Conservation (phyloP, 2,888 invertebrate species). For the Diarsia rubi region DNA sequence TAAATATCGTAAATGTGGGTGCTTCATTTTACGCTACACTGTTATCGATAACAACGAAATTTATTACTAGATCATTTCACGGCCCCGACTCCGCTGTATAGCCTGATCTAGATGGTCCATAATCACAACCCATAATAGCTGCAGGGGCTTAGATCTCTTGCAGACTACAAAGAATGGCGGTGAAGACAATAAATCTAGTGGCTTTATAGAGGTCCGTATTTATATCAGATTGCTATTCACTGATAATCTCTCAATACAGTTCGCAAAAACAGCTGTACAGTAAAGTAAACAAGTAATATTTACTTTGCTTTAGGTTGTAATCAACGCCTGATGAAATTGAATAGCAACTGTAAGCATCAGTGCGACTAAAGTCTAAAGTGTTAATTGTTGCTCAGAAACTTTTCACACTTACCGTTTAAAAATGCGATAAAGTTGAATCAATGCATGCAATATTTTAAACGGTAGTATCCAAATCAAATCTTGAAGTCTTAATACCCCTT, state of each 20-base stretch:
- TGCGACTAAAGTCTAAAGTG: slow-evolving; percentile 5
- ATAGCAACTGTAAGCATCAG: slow-evolving; percentile 39
- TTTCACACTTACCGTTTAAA: not conserved
- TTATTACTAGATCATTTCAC: slow-evolving; percentile 59
- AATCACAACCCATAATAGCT: slow-evolving; percentile 54
- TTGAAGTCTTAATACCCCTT: not conserved
- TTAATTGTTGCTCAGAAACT: slow-evolving; percentile 30
- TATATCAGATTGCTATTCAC: slow-evolving; percentile 6
- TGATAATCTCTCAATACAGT: slow-evolving; percentile 38
- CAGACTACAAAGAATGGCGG: slow-evolving; percentile 37
- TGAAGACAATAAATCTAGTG: slow-evolving; percentile 47
- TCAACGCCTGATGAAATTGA: slow-evolving; percentile 43
- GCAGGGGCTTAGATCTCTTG: slow-evolving; percentile 33
- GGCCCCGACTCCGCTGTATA: slow-evolving; percentile 32
- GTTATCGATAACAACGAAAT: slow-evolving; percentile 50
- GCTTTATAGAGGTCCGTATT: slow-evolving; percentile 10
- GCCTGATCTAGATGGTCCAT: slow-evolving; percentile 53
- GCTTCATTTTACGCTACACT: slow-evolving; percentile 44
- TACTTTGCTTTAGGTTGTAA: not conserved
- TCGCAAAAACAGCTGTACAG: not conserved
- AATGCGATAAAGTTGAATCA: too few relatives aligned
- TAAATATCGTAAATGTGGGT: slow-evolving; percentile 42
- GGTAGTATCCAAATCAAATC: not conserved
- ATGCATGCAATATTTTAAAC: not conserved
- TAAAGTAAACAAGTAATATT: not conserved